A percentile compares a stretch with the other conserved stretches of the same genome.
phyloP scores from a whole-genome alignment of 2,888 invertebrate genomes.

The Lymantria monacha region DNA sequence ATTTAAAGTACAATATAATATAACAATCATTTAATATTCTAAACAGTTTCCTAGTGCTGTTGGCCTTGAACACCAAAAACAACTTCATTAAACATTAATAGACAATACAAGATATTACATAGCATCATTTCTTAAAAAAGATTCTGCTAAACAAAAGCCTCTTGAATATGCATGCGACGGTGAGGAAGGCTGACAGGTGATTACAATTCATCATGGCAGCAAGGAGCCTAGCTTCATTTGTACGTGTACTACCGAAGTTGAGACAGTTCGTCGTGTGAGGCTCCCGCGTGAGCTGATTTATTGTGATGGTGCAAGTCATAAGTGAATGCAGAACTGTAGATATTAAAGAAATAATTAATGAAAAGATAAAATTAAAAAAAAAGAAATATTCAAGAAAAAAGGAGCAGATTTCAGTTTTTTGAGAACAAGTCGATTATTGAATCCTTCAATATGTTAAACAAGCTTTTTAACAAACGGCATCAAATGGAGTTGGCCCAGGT shows the following conservation, averaged over 20 bases:
- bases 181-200: constrained; percentile 24
- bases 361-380: no score
- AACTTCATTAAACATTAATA: constrained; percentile 19
- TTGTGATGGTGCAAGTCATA: constrained; percentile 28
- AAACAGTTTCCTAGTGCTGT: background rate
- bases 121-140: background rate
- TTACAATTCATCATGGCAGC: constrained; percentile 39
- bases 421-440: no score
- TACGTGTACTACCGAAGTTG: constrained; percentile 46
- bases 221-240: constrained; percentile 36
- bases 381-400: no score
- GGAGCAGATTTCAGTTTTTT: no score
- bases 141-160: constrained; percentile 3
- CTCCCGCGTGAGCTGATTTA: constrained; percentile 43
- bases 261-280: constrained; percentile 41
- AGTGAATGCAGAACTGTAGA: constrained; percentile 8
- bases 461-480: no score
- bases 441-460: no score
- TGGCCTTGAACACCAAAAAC: background rate
- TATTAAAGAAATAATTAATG: no score
- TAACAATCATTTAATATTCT: background rate
- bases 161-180: constrained; percentile 16
- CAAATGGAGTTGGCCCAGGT: no score
- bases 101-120: constrained; percentile 13
- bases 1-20: background rate